Evolutionary conservation across 2,888 invertebrate genomes (phyloP).

Genomic region (Digitonthophagus gazella): DNA sequence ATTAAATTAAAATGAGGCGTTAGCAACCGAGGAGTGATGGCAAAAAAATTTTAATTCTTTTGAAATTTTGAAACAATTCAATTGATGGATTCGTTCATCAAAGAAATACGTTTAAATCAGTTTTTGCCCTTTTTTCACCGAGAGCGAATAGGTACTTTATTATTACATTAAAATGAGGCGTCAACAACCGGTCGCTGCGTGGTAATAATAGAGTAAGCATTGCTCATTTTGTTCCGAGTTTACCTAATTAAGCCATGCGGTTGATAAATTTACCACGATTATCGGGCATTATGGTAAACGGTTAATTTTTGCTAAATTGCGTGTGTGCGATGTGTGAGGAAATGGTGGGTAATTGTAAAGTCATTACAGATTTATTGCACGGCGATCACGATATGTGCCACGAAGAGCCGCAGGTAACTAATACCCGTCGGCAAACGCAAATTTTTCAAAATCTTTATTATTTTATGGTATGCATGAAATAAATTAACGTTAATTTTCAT

Average conservation of each 20-base stretch:
- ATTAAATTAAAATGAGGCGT: no score
- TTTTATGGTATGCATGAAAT: no score
- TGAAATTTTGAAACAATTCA: no score
- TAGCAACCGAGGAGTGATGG: no score
- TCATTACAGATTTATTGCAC: background rate
- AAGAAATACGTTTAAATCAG: background rate
- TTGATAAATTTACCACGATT: background rate
- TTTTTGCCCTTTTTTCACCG: background rate
- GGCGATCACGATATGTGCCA: background rate
- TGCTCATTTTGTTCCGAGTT: constrained; percentile 2
- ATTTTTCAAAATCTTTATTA: no score
- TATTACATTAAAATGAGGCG: background rate
- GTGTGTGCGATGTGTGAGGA: no score
- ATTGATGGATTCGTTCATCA: no score
- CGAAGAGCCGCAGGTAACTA: background rate
- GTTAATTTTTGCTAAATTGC: background rate
- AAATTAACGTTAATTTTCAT: no score
- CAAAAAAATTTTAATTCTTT: no score
- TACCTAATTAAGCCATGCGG: constrained; percentile 7
- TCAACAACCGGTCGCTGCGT: background rate
- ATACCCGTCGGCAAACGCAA: no score
- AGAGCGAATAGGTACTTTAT: background rate
- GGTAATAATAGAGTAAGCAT: background rate
- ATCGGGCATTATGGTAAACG: background rate
- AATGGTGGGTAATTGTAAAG: background rate